Evolutionary conservation across 2,888 invertebrate species (phyloP), one percentile per base, ranked within the genome.

Genomic region (Drosophila mercatorum): DNA sequence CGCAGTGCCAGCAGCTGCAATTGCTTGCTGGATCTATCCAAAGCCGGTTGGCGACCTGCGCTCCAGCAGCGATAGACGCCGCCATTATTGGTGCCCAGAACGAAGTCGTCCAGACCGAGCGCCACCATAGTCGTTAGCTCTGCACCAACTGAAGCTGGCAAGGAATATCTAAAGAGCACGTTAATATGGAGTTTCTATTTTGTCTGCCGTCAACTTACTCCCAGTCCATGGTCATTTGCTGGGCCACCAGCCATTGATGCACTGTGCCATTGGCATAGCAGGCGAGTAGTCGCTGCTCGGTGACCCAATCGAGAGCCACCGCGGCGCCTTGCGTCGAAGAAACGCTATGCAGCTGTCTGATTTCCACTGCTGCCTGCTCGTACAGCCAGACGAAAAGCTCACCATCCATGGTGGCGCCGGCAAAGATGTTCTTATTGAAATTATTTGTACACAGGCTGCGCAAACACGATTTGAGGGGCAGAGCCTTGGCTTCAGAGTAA

Each of bases 311-410:
- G 51, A 93, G 73, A 3, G 87, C 90, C n/a, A 91, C 90, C 14
- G 91, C 91, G 4, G 78, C 88, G 3, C 92, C 92, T 58, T 92
- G 81, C 5, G 83, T 64, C 3, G 89, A 83, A 5, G 88, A 81
- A 5, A 83, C 80, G 41, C 86, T 90, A 55, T 87, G 84, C 2
- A 92, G 51, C 68, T 92, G 92, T 7, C 71, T 80, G 0, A 93
- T 73, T 11, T 91, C 90, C 10, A 83, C 78, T 38, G 57, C 72
- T 11, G 74, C 43, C 58, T 72, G 88, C 14, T 83, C 80, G 43
- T 91, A 92, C 14, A 82, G 73, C 93, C 93, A 93, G 31, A 93
- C 60, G 38, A 91, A 91, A 17, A 93, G 80, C 60, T 93, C 93
- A 0, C 93, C 92, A 49, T 92, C 90, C 61, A 92, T 83, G 26